Evolutionary conservation across 2,888 invertebrate genomes (phyloP).

Genomic region (Micoletzkya japonica): DNA sequence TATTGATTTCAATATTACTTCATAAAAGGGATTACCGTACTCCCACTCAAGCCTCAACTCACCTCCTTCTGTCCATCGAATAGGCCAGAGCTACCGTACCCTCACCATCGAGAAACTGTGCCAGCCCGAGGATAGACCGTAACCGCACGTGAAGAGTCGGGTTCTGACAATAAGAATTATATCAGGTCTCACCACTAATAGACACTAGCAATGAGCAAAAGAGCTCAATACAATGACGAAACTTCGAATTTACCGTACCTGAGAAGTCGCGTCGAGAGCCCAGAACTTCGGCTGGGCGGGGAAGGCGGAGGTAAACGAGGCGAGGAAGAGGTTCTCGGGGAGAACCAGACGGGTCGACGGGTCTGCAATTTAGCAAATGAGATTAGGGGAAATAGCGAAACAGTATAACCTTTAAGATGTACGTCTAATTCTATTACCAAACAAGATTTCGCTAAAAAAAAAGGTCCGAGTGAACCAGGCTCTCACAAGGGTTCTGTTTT

Average conservation of each 20-base stretch:
- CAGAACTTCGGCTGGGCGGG: constrained; percentile 27
- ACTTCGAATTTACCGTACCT: neutral
- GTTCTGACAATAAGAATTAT: neutral
- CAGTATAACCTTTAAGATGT: too few relatives aligned
- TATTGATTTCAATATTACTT: too few relatives aligned
- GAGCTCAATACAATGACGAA: neutral
- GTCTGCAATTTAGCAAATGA: too few relatives aligned
- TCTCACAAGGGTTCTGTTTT: too few relatives aligned
- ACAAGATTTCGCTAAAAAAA: too few relatives aligned
- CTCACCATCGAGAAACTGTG: constrained; percentile 29
- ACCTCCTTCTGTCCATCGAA: constrained; percentile 20
- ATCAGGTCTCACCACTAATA: neutral
- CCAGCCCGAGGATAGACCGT: constrained; percentile 20
- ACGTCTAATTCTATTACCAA: too few relatives aligned
- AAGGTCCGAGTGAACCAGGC: too few relatives aligned
- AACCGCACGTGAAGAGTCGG: constrained; percentile 25
- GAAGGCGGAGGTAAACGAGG: constrained; percentile 41
- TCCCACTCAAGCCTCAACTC: neutral
- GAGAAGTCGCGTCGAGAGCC: neutral
- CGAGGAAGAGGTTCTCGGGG: constrained; percentile 35
- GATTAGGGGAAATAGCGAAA: too few relatives aligned
- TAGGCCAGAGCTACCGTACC: constrained; percentile 10
- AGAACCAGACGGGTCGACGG: neutral
- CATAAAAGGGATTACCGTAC: neutral
- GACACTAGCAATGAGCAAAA: neutral